A percentile compares a stretch with the other conserved stretches of the same genome.
Conservation (phyloP, 2,888 invertebrate species). For the Drosophila maculinotata region DNA sequence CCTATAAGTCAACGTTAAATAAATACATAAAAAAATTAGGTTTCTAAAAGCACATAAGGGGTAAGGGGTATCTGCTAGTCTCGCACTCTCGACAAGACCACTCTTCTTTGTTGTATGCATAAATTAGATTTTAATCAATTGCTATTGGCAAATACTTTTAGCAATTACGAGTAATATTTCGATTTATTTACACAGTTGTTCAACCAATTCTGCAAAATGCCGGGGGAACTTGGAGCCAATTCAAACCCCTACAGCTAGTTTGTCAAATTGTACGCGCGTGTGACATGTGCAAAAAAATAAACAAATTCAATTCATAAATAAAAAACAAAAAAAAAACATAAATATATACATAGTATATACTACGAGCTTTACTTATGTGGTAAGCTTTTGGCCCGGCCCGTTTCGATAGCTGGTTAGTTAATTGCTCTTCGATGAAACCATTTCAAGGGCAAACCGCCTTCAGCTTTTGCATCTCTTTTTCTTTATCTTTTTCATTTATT, state of each 20-base stretch:
- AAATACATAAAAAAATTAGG: no score
- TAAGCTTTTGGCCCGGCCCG: slow-evolving; percentile 33
- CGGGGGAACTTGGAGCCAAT: slow-evolving; percentile 5
- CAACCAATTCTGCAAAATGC: slow-evolving; percentile 2
- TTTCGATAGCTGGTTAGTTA: slow-evolving; percentile 60
- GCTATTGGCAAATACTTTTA: slow-evolving; percentile 27
- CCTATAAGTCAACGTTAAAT: no score
- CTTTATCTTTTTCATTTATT: no score
- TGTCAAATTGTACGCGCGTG: slow-evolving; percentile 29
- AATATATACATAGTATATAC: slow-evolving; percentile 2
- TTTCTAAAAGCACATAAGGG: no score
- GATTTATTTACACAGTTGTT: slow-evolving; percentile 55
- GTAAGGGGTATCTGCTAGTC: no score
- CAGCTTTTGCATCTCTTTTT: slow-evolving; percentile 57
- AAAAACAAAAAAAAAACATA: slow-evolving; percentile 3
- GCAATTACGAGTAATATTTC: slow-evolving; percentile 15
- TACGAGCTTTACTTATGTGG: slow-evolving; percentile 15
- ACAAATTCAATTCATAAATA: slow-evolving; percentile 6
- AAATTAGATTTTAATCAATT: slow-evolving; percentile 19
- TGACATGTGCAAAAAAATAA: slow-evolving; percentile 52
- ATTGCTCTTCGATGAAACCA: slow-evolving; percentile 69
- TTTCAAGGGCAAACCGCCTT: slow-evolving; percentile 71
- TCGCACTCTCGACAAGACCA: no score
- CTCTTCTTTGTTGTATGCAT: no score
- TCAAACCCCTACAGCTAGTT: slow-evolving; percentile 3